Conservation (phyloP, 2,113 vertebrate species). For the Macquaria ambigua region DNA sequence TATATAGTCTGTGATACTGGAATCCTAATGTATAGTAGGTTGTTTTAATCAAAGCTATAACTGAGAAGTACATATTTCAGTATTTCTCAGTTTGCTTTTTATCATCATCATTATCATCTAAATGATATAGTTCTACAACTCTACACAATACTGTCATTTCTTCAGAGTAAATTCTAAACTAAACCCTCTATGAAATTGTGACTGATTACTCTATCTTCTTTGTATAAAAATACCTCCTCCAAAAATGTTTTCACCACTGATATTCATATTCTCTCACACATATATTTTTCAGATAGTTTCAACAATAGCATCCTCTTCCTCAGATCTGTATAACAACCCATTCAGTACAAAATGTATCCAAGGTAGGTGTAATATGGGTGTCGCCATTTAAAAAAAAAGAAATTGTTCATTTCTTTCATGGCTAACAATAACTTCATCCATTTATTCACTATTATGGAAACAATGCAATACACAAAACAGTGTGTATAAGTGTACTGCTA, state of each 20-base stretch:
- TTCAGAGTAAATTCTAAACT: not conserved
- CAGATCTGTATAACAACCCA: not conserved
- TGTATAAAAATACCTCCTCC: conserved; percentile 27
- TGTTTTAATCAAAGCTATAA: too few relatives aligned
- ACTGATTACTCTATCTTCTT: conserved; percentile 55
- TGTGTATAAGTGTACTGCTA: not conserved
- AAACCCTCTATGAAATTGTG: conserved; percentile 36
- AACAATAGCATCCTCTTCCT: not conserved
- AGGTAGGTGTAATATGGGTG: not conserved
- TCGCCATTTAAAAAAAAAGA: not conserved
- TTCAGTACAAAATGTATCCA: not conserved
- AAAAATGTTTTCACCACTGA: not conserved
- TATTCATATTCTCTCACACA: too few relatives aligned
- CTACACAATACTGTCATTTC: not conserved
- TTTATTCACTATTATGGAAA: not conserved
- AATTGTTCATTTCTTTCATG: not conserved
- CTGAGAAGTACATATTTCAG: not conserved
- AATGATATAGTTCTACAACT: not conserved
- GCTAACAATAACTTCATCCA: not conserved
- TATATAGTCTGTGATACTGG: too few relatives aligned
- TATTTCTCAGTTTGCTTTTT: not conserved
- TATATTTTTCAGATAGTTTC: not conserved
- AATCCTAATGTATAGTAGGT: too few relatives aligned
- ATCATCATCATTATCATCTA: not conserved
- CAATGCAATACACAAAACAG: not conserved